phyloP scores from a whole-genome alignment of 2,888 invertebrate species.

The Nemotelus pantherinus region DNA sequence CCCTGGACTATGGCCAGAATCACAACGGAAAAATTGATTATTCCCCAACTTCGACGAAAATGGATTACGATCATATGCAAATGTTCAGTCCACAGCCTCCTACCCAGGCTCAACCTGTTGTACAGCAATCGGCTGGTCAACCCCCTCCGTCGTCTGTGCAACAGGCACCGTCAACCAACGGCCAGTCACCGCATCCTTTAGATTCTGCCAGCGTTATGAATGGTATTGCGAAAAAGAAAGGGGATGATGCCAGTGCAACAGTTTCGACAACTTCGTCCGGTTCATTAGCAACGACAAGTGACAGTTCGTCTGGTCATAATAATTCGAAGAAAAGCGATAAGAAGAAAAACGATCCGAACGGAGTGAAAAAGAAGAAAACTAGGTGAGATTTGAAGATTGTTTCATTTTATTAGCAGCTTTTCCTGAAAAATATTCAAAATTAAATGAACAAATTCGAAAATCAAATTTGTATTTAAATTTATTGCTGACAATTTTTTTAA shows the following conservation, averaged over 20 bases:
- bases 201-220: constrained; percentile 33
- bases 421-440: not conserved
- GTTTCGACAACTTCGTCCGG: constrained; percentile 63
- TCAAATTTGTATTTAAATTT: too few species aligned
- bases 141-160: constrained; percentile 19
- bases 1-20: constrained; percentile 47
- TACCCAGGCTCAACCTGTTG: constrained; percentile 47
- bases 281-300: constrained; percentile 61
- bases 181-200: constrained; percentile 25
- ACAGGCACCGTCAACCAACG: not conserved
- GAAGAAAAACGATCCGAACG: constrained; percentile 85
- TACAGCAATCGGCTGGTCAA: constrained; percentile 42
- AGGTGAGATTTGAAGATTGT: constrained; percentile 69
- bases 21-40: constrained; percentile 50
- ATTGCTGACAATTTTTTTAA: too few species aligned
- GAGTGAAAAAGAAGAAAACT: constrained; percentile 91
- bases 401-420: not conserved
- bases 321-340: constrained; percentile 78
- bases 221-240: constrained; percentile 47
- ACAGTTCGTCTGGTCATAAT: constrained; percentile 64
- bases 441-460: too few species aligned
- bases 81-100: constrained; percentile 54
- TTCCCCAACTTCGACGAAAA: constrained; percentile 48
- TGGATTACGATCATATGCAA: constrained; percentile 61
- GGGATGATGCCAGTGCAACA: constrained; percentile 54